A percentile compares a stretch with the other conserved stretches of the same genome.
Conservation (phyloP, 92 coral and sea anemone species). For the Umimayanthus chanpuru region DNA sequence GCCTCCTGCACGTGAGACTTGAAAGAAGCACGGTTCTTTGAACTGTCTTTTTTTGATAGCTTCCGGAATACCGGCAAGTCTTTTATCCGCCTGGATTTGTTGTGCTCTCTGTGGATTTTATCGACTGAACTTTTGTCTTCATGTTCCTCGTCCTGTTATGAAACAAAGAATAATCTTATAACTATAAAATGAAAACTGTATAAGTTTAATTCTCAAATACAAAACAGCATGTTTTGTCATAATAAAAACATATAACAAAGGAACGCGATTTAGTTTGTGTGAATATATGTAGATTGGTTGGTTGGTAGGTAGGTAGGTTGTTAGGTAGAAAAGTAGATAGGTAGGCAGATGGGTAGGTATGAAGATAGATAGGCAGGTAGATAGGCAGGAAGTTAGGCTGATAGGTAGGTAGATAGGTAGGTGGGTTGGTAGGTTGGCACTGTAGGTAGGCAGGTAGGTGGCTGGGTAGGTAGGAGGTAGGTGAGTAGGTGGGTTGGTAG, state of each 20-base stretch:
- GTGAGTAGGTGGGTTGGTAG: no score
- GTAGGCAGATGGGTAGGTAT: no score
- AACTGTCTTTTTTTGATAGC: conserved; percentile 18
- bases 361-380: no score
- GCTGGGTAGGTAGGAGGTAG: no score
- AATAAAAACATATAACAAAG: background rate
- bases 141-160: conserved; percentile 19
- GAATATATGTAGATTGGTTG: background rate
- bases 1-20: conserved; percentile 2
- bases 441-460: no score
- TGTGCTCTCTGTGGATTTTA: conserved; percentile 16
- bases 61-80: conserved; percentile 12
- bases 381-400: no score
- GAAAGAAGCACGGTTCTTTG: conserved; percentile 18
- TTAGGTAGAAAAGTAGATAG: no score
- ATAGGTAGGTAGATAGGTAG: no score
- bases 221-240: background rate
- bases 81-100: conserved; percentile 24
- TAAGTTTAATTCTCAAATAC: background rate
- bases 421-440: no score
- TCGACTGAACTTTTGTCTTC: conserved; percentile 14
- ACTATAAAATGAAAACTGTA: background rate
- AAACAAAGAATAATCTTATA: background rate
- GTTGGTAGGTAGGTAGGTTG: no score
- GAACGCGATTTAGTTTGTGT: background rate